Evolutionary conservation across 1,140 invertebrate species (phyloP), one percentile per base, ranked within the genome.

Genomic region (Melipona quadrifasciata): DNA sequence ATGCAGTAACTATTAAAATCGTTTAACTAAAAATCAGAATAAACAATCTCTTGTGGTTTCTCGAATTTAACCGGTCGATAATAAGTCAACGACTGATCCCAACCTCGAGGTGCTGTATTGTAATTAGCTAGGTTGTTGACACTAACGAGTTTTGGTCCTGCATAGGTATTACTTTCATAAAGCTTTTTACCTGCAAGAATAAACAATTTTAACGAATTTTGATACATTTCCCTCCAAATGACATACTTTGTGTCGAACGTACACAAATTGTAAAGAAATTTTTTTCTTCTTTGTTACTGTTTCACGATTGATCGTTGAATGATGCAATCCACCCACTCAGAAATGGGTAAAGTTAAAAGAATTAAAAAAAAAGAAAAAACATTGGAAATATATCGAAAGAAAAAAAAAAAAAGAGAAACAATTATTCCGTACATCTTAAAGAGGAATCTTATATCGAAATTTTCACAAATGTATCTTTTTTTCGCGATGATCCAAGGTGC

Each of bases 31-130:
- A 96, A 97, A 93, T 97, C 96, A 68, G 96, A 96, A 91, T 96
- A 97, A 31, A 94, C 91, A 89, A 96, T 91, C 31, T 95, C 93
- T 79, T 93, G 94, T 1, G 94, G 92, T 83, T 95, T 95, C 58
- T 95, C 94, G 92, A 97, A 97, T 61, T 96, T 96, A 39, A 97
- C 95, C 1, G 97, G 97, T 84, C 96, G 95, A 93, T 97, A 97
- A 83, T 96, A 96, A 24, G 96, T 95, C 80, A 95, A 95, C 70
- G 95, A 95, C 85, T 96, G 95, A 27, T 96, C 95, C 97, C 97
- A 98, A 12, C 97, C 97, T 78, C 97, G 95, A n/a, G 97, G 97
- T 51, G 97, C 97, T 2, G 97, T 97, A 87, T 98, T 98, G 92
- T 97, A 98, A 87, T 97, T 97, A 61, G 94, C 92, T 84, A 95